Percentiles rank a stretch among this genome's conserved stretches.
Conservation (phyloP, 1,140 invertebrate species). For the Philaenus spumarius region DNA sequence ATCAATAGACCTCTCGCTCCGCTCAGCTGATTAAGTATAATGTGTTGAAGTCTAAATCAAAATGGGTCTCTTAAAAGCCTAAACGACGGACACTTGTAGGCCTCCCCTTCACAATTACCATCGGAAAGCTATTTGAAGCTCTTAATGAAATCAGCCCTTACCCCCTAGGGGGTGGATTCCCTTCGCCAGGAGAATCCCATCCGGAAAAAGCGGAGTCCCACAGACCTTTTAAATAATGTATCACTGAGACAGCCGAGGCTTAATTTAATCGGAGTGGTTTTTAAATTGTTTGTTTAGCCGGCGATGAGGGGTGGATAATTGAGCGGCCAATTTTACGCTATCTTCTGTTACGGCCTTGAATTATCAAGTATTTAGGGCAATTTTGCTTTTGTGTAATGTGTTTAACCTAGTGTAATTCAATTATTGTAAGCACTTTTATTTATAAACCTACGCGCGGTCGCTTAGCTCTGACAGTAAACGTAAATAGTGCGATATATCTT, state of each 20-base stretch:
- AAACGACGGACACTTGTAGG: not conserved
- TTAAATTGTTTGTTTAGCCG: constrained; percentile 23
- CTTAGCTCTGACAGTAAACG: no score
- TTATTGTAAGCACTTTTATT: no score
- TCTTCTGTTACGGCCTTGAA: not conserved
- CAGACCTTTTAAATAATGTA: constrained; percentile 16
- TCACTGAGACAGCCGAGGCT: not conserved
- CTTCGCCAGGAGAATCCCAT: constrained; percentile 33
- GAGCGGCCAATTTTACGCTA: not conserved
- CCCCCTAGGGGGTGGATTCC: constrained; percentile 38
- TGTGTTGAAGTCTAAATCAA: not conserved
- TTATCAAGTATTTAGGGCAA: not conserved
- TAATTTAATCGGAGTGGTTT: constrained; percentile 20
- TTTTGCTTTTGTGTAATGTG: not conserved
- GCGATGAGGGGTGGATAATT: not conserved
- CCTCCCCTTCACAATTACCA: constrained; percentile 35
- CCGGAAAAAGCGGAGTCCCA: constrained; percentile 1
- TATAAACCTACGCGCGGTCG: no score
- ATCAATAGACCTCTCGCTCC: no score
- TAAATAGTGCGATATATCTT: no score
- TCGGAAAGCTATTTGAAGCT: constrained; percentile 46
- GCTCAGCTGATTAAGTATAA: no score
- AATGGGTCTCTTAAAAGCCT: not conserved
- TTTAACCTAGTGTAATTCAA: not conserved
- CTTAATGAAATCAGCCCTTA: constrained; percentile 49